Percentiles rank a stretch among this genome's conserved stretches.
Conservation (phyloP, 2,113 vertebrate genomes). For the Capreolus pygargus region DNA sequence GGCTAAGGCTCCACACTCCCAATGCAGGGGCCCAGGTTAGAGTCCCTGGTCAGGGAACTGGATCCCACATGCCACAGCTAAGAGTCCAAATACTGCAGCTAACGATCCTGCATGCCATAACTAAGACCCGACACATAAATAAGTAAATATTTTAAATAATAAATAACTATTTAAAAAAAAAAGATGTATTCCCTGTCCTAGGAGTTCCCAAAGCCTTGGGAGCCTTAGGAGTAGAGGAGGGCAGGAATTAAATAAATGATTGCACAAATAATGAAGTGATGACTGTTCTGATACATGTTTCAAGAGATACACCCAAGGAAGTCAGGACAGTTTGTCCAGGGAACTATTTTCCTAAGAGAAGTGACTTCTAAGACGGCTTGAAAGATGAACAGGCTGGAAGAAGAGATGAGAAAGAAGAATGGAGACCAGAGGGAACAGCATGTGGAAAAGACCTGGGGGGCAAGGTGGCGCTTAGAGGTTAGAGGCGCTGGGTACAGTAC, state of each 20-base stretch:
- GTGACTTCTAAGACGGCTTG: not conserved
- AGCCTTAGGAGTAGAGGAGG: not conserved
- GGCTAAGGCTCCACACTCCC: not conserved
- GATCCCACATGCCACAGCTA: not conserved
- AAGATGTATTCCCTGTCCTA: not conserved
- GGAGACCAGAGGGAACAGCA: not conserved
- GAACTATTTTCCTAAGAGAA: not conserved
- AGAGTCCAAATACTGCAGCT: not conserved
- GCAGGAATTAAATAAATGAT: not conserved
- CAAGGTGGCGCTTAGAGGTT: not conserved
- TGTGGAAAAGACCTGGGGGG: not conserved
- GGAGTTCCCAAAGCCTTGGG: not conserved
- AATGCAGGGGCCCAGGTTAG: not conserved
- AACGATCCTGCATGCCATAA: rapidly evolving
- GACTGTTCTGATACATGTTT: not conserved
- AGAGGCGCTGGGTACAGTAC: not conserved
- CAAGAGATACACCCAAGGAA: not conserved
- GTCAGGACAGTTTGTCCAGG: not conserved
- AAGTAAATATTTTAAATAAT: not conserved
- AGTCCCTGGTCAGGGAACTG: not conserved
- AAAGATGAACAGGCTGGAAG: not conserved
- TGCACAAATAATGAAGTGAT: not conserved
- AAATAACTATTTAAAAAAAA: not conserved
- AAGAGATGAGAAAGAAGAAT: not conserved
- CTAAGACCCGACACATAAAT: not conserved